These are phyloP conservation scores for Abscondita cerata DNA, from an alignment of 2,888 invertebrate genomes.

Conservation along the genomic window DNA sequence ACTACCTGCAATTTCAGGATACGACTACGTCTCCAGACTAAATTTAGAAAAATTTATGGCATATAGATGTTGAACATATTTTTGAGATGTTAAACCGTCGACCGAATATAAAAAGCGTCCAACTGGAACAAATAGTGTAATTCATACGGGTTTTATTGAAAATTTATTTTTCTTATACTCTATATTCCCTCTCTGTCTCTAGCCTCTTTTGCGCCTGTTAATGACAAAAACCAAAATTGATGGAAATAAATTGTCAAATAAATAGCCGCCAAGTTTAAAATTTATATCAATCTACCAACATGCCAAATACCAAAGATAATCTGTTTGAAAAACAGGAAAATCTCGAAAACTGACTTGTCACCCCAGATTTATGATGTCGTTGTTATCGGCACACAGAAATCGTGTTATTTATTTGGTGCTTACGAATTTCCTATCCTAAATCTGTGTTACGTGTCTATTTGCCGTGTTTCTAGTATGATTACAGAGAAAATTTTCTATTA, in stretches of 20 bases:
- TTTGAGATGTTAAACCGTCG: too few species aligned
- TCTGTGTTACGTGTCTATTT: conserved; percentile 28
- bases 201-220: background rate
- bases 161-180: too few species aligned
- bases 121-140: too few species aligned
- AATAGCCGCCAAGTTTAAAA: background rate
- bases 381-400: conserved; percentile 34
- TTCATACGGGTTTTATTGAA: too few species aligned
- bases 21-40: too few species aligned
- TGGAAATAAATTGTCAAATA: too few species aligned
- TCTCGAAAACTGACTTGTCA: conserved; percentile 30
- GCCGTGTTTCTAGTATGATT: conserved; percentile 12
- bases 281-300: conserved; percentile 14
- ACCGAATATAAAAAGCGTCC: too few species aligned
- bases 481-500: background rate
- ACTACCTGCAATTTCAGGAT: too few species aligned
- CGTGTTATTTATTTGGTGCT: conserved; percentile 35
- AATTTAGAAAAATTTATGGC: too few species aligned
- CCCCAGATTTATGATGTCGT: conserved; percentile 29
- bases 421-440: conserved; percentile 34
- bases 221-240: background rate
- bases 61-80: too few species aligned
- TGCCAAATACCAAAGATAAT: conserved; percentile 24
- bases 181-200: too few species aligned
- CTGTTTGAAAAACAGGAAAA: conserved; percentile 31